phyloP scores from a whole-genome alignment of 2,888 invertebrate species.

The Heliothis peltigera region DNA sequence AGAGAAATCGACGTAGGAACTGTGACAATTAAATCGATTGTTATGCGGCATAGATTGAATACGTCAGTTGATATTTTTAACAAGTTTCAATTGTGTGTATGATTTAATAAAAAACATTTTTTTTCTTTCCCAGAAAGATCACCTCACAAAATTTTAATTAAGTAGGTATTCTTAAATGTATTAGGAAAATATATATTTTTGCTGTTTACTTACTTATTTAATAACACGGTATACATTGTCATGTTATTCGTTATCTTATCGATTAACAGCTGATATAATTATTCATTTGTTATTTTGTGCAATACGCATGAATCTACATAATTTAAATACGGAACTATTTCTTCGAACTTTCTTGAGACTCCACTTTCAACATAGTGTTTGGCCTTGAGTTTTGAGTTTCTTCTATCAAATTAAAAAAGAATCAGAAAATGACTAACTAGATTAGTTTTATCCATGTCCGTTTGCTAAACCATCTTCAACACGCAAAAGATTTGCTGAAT shows the following conservation, averaged over 20 bases:
- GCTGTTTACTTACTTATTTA: background rate
- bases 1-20: constrained; percentile 26
- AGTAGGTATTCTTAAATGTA: too few species aligned
- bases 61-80: constrained; percentile 3
- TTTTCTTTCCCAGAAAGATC: background rate
- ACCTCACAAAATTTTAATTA: background rate
- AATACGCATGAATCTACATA: background rate
- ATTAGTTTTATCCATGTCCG: constrained; percentile 14
- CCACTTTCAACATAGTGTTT: constrained; percentile 15
- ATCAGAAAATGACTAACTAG: constrained; percentile 7
- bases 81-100: background rate
- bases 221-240: background rate
- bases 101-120: background rate
- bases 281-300: constrained; percentile 28
- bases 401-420: background rate
- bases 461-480: constrained; percentile 27
- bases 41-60: constrained; percentile 13
- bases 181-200: too few species aligned
- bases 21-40: constrained; percentile 21
- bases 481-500: constrained; percentile 20
- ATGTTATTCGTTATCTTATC: constrained; percentile 20
- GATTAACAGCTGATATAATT: constrained; percentile 43
- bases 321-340: constrained; percentile 19
- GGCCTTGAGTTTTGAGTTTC: constrained; percentile 21
- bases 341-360: constrained; percentile 40